Evolutionary conservation across 2,113 vertebrate genomes (phyloP).

Genomic region (Pogona vitticeps): DNA sequence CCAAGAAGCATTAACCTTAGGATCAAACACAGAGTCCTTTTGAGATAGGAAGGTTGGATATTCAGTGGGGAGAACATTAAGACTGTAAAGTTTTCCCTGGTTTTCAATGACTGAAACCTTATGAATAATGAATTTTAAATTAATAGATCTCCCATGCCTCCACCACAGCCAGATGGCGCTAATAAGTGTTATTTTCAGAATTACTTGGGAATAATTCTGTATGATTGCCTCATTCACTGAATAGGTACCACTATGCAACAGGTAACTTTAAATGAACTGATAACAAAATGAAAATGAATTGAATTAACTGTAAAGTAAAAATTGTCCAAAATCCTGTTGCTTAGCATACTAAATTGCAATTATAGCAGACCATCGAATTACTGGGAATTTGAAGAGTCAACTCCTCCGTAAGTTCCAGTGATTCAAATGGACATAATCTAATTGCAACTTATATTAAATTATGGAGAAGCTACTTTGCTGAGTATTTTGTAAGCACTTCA

Average conservation of each 20-base stretch:
- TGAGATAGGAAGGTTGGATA: neutral
- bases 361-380: neutral
- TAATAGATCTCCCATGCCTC: too few relatives aligned
- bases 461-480: conserved; percentile 12
- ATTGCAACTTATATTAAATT: too few relatives aligned
- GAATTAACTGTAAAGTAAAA: too few relatives aligned
- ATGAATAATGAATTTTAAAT: neutral
- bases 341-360: neutral
- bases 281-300: neutral
- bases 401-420: too few relatives aligned
- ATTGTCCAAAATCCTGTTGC: too few relatives aligned
- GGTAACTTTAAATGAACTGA: neutral
- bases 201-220: neutral
- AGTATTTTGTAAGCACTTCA: conserved; percentile 27
- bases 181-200: neutral
- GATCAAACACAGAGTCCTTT: conserved; percentile 1
- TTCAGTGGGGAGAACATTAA: conserved; percentile 7
- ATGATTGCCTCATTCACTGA: neutral
- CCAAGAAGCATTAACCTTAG: conserved; percentile 36
- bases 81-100: neutral
- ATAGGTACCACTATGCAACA: neutral
- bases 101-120: neutral
- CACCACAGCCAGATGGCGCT: neutral
- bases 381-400: too few relatives aligned
- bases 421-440: too few relatives aligned